Percentiles rank a stretch among this genome's conserved stretches.
These are phyloP conservation scores for Neopipo cinnamomea DNA, from an alignment of 2,113 vertebrate genomes.

Conservation along the genomic window DNA sequence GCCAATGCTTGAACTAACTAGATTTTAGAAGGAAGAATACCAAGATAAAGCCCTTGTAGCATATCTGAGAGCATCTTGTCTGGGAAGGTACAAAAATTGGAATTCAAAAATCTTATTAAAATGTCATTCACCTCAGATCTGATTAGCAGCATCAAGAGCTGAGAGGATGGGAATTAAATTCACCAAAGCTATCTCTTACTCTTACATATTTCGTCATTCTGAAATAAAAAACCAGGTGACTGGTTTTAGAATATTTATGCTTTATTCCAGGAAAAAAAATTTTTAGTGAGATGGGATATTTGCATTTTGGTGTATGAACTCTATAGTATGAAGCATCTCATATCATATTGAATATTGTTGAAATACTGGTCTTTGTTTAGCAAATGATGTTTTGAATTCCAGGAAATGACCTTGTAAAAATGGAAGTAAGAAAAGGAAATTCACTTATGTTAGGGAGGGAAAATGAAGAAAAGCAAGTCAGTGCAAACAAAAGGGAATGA, in stretches of 20 bases:
- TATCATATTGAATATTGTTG: not conserved
- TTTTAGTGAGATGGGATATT: not conserved
- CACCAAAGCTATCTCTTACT: not conserved
- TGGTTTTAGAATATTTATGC: not conserved
- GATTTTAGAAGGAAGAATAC: not conserved
- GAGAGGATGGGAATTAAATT: not conserved
- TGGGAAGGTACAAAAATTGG: not conserved
- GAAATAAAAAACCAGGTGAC: not conserved
- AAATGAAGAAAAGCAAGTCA: slow-evolving; percentile 8
- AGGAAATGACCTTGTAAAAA: slow-evolving; percentile 32
- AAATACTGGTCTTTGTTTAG: not conserved
- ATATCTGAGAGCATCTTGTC: not conserved
- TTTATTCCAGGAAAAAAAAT: not conserved
- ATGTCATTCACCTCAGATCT: not conserved
- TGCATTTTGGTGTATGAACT: not conserved
- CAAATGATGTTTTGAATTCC: slow-evolving; percentile 36
- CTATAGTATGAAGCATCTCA: not conserved
- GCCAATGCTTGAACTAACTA: not conserved
- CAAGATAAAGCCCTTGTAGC: not conserved
- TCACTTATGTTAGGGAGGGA: not conserved
- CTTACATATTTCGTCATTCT: not conserved
- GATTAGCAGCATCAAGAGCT: not conserved
- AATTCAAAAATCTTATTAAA: not conserved
- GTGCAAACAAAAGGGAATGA: not conserved
- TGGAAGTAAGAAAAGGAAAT: slow-evolving; percentile 36